Percentiles rank a stretch among this genome's conserved stretches.
Evolutionary conservation across 2,888 invertebrate species (phyloP).

Genomic region (Polyploca ridens): DNA sequence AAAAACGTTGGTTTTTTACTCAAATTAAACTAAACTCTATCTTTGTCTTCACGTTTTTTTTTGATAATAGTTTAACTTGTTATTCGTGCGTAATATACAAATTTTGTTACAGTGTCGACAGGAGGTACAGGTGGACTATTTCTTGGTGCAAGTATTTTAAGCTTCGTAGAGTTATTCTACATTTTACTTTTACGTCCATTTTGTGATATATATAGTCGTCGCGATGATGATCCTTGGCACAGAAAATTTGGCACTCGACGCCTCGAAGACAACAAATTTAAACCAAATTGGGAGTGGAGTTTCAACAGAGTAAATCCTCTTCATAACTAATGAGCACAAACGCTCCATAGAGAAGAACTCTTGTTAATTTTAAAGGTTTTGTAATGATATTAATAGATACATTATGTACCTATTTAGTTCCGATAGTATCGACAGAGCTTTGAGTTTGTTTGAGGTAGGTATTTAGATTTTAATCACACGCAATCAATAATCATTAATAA

Average conservation of each 20-base stretch:
- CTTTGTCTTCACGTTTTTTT: too few relatives aligned
- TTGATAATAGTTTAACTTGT: too few relatives aligned
- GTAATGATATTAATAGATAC: background rate
- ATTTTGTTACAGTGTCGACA: constrained; percentile 81
- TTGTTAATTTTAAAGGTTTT: background rate
- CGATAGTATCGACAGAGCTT: too few relatives aligned
- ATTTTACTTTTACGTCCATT: constrained; percentile 80
- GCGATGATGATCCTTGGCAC: constrained; percentile 74
- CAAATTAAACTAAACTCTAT: too few relatives aligned
- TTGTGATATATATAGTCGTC: constrained; percentile 72
- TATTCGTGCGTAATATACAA: background rate
- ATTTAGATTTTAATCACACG: too few relatives aligned
- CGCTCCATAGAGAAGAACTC: background rate
- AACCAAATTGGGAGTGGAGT: constrained; percentile 56
- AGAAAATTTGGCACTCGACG: constrained; percentile 64
- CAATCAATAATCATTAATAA: too few relatives aligned
- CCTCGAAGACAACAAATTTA: constrained; percentile 65
- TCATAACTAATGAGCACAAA: background rate
- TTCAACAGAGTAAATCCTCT: constrained; percentile 66
- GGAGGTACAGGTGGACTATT: constrained; percentile 88
- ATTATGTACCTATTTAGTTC: background rate
- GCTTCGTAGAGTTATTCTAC: constrained; percentile 87
- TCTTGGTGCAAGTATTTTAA: constrained; percentile 87
- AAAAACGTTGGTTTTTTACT: too few relatives aligned
- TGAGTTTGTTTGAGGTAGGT: too few relatives aligned